Base-by-base conservation (phyloP, 2,888 invertebrate species). In the Eulithis testata region DNA sequence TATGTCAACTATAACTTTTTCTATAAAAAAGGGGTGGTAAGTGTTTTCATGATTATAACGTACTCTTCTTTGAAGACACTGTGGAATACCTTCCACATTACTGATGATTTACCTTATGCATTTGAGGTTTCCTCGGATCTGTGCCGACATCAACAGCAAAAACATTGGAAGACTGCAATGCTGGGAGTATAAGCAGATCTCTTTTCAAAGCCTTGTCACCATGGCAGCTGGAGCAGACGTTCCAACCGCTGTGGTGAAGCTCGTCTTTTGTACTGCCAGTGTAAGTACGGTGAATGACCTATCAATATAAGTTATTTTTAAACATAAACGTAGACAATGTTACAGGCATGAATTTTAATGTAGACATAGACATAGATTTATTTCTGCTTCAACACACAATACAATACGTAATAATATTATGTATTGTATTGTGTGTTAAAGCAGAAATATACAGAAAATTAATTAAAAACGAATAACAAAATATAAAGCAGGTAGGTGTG, bases 181-280 rank as follows among this genome's bases (percentile, higher is more conserved):
- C 94, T 0, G 99, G 99, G 68, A 99, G 83, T 6, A 99, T 95
- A 45, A 99, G 89, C 51, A 96, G 95, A 83, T 98, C 95, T 27
- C 99, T 94, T 64, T 94, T 94, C 5, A 95, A 89, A 0, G 91
- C 84, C 0, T 88, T 85, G 72, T 88, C 87, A 58, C 90, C 88
- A 84, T 96, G 95, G 85, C 99, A 99, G 86, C 98, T 98, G 74
- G 98, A 98, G 85, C 99, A 99, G 0, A 98, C 96, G 84, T 99
- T 99, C 99, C 99, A 99, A 0, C 99, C 99, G 50, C 96, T 96
- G 84, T 99, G 99, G 84, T 99, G 99, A 0, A 99, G 89, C 84
- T 99, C 99, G 79, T 99, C 98, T 0, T 96, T 96, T 4, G 94
- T 86, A 69, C 96, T 88, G 8, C 96, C 96, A 77, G 98, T 96